These are phyloP conservation scores for Ennomos quercinarius DNA, from an alignment of 2,888 invertebrate genomes.

Conservation along the genomic window DNA sequence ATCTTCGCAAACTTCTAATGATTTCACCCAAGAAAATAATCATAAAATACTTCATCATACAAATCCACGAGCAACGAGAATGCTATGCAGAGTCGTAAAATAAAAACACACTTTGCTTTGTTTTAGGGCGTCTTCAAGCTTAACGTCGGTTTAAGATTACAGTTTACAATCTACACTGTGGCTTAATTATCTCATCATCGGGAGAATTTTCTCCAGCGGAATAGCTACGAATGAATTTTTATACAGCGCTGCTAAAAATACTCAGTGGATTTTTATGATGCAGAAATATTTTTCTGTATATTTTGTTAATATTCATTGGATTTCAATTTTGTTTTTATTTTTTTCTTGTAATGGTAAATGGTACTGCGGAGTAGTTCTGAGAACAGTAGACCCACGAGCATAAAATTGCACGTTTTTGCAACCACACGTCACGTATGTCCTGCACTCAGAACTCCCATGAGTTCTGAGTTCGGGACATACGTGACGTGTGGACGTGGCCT, in stretches of 20 bases:
- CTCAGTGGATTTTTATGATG: not conserved
- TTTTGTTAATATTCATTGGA: no score
- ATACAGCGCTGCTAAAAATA: slow-evolving; percentile 30
- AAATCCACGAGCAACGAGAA: slow-evolving; percentile 14
- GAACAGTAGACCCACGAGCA: no score
- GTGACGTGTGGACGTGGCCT: no score
- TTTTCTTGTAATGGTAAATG: no score
- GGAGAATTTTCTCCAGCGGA: slow-evolving; percentile 38
- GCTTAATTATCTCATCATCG: slow-evolving; percentile 40
- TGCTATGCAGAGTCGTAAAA: slow-evolving; percentile 28
- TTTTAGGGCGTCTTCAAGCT: slow-evolving; percentile 36
- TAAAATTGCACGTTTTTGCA: no score
- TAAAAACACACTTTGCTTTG: slow-evolving; percentile 38
- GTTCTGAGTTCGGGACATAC: no score
- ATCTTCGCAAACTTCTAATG: slow-evolving; percentile 23
- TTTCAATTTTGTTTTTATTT: no score
- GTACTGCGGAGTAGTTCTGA: no score
- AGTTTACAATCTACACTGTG: slow-evolving; percentile 29
- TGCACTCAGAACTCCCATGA: no score
- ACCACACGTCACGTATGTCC: no score
- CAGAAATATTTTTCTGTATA: not conserved
- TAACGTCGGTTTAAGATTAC: slow-evolving; percentile 39
- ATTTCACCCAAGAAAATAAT: slow-evolving; percentile 18
- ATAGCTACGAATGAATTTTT: slow-evolving; percentile 40
- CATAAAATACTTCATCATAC: slow-evolving; percentile 27